Percentiles rank a stretch among this genome's conserved stretches.
These are phyloP conservation scores for Tachysurus vachellii DNA, from an alignment of 2,113 vertebrate genomes.

Conservation along the genomic window DNA sequence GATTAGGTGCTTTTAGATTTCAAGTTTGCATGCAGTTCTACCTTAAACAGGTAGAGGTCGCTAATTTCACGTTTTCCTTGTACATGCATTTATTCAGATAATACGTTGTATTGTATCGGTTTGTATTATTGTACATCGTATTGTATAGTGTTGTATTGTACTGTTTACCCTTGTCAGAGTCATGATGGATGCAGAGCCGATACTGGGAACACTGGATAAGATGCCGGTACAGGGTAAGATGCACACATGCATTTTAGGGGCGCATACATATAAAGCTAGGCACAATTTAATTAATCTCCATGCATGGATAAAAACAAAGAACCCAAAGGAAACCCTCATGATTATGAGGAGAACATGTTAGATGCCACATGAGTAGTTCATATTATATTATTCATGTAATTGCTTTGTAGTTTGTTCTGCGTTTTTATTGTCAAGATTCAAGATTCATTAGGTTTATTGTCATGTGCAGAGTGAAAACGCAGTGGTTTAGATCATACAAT, in stretches of 20 bases:
- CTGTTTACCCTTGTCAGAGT: not conserved
- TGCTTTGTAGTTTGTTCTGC: not conserved
- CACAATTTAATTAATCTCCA: not conserved
- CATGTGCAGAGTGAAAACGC: too few relatives aligned
- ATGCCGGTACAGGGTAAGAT: not conserved
- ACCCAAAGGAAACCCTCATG: not conserved
- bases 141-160: not conserved
- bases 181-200: not conserved
- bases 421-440: not conserved
- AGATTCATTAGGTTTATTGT: too few relatives aligned
- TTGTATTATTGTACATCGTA: not conserved
- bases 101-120: not conserved
- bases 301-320: not conserved
- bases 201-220: not conserved
- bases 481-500: too few relatives aligned
- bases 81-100: not conserved
- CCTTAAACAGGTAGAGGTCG: not conserved
- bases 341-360: not conserved
- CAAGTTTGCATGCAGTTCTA: not conserved
- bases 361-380: not conserved
- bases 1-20: not conserved
- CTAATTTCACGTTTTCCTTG: not conserved
- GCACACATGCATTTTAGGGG: too few relatives aligned
- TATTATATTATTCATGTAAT: not conserved
- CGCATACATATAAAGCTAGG: too few relatives aligned